These are phyloP conservation scores for Neoseiulus cucumeris DNA, from an alignment of 1,140 invertebrate genomes.

Conservation along the genomic window DNA sequence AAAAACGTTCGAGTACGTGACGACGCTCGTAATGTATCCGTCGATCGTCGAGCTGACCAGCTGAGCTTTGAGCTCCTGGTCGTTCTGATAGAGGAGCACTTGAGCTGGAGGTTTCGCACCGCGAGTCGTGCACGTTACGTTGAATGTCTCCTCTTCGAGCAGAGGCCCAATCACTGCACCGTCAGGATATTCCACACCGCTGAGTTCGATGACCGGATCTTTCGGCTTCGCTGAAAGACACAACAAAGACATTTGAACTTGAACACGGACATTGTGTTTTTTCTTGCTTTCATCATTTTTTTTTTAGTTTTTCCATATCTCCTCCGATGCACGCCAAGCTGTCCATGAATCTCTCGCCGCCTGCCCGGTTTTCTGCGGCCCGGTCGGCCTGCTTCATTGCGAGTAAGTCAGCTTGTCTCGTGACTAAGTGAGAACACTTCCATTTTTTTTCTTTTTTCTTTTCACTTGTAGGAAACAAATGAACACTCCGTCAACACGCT, in stretches of 20 bases:
- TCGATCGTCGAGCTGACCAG: neutral
- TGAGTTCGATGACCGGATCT: slow-evolving; percentile 15
- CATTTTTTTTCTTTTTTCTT: too few species aligned
- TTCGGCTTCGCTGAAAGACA: slow-evolving; percentile 16
- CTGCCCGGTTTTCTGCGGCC: too few species aligned
- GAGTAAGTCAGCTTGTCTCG: too few species aligned
- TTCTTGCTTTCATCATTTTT: too few species aligned
- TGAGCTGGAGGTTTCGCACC: slow-evolving; percentile 49
- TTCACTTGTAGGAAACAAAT: too few species aligned
- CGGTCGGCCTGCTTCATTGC: too few species aligned
- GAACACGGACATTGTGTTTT: neutral
- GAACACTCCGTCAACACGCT: too few species aligned
- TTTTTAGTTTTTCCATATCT: too few species aligned
- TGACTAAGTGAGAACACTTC: too few species aligned
- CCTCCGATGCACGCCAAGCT: too few species aligned
- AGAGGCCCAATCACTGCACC: slow-evolving; percentile 17
- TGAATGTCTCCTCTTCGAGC: slow-evolving; percentile 13
- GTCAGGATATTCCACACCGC: slow-evolving; percentile 13
- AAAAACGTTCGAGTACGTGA: slow-evolving; percentile 13
- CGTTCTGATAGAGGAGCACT: slow-evolving; percentile 29
- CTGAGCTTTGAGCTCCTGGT: neutral
- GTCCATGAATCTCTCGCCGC: too few species aligned
- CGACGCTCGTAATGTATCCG: slow-evolving; percentile 9
- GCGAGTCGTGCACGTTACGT: slow-evolving; percentile 15
- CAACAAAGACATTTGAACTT: neutral